Conservation (phyloP, 2,113 vertebrate species). For the Lophotis ruficrista region DNA sequence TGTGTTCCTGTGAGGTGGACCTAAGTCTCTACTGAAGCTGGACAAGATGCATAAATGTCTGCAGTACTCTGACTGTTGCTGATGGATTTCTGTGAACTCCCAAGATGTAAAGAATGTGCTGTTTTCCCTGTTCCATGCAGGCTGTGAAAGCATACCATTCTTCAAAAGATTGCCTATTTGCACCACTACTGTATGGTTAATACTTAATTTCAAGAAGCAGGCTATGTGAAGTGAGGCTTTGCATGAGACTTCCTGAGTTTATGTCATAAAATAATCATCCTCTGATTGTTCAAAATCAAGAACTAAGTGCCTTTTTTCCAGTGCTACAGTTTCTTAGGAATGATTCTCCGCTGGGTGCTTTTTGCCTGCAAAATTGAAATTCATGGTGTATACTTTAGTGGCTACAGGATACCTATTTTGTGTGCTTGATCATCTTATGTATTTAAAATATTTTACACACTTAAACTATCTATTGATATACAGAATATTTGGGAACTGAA, state of each 20-base stretch:
- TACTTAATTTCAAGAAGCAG: neutral
- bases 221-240: neutral
- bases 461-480: neutral
- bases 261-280: slow-evolving; percentile 5
- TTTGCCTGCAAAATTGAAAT: neutral
- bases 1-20: slow-evolving; percentile 66
- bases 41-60: slow-evolving; percentile 49
- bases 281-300: slow-evolving; percentile 12
- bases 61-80: neutral
- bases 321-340: neutral
- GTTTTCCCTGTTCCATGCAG: slow-evolving; percentile 4
- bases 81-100: slow-evolving; percentile 49
- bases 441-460: neutral
- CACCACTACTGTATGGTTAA: neutral
- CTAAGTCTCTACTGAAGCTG: neutral
- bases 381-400: neutral
- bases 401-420: neutral
- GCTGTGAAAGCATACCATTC: neutral
- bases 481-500: neutral
- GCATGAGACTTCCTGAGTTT: neutral
- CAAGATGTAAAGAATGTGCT: slow-evolving; percentile 25
- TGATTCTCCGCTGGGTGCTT: neutral
- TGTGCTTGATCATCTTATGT: neutral
- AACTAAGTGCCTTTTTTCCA: neutral
- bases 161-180: neutral